Base-by-base conservation (phyloP, 2,888 invertebrate species). In the Antheraea yamamai region DNA sequence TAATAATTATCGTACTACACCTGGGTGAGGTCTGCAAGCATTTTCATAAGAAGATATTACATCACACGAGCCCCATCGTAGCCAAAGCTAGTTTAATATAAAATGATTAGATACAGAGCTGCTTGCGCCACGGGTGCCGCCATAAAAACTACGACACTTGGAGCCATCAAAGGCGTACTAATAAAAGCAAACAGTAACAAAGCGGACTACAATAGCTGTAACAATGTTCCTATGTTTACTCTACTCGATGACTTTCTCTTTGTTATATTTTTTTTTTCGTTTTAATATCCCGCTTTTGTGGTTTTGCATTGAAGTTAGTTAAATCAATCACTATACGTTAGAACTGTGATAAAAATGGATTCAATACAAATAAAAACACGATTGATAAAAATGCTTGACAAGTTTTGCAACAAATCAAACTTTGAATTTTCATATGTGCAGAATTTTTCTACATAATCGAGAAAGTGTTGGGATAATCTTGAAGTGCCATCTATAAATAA, bases 101-200 rank as follows among this genome's bases (percentile, higher is more conserved):
- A 87, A 89, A 87, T 88, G 85, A 89, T 89, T 89, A 86, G 86
- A 83, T 87, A 88, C 86, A 82, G 81, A 84, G 81, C 81, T 83
- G 82, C 81, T 83, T 80, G 78, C 80, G 80, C 81, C 80, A 80
- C 82, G 83, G 84, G 86, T 80, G 82, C 80, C 80, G 84, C 86
- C 83, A 85, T 90, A 90, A 91, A 91, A 92, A 89, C 87, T 85
- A 84, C 87, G 87, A 87, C 89, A 90, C 89, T 89, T 86, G 84
- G 82, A 84, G 84, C 88, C 88, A 90, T 91, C 90, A 91, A 89
- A 91, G 87, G 86, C 85, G 81, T 81, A 86, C 87, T 89, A 91
- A 91, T 91, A 91, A 91, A 92, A 90, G 86, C 85, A 86, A 89
- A 88, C 85, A 85, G 84, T 87, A 85, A 88, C 85, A 85, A 85